phyloP scores from a whole-genome alignment of 53 echinoderm and acorn worm genomes.

The Holothuria leucospilota region DNA sequence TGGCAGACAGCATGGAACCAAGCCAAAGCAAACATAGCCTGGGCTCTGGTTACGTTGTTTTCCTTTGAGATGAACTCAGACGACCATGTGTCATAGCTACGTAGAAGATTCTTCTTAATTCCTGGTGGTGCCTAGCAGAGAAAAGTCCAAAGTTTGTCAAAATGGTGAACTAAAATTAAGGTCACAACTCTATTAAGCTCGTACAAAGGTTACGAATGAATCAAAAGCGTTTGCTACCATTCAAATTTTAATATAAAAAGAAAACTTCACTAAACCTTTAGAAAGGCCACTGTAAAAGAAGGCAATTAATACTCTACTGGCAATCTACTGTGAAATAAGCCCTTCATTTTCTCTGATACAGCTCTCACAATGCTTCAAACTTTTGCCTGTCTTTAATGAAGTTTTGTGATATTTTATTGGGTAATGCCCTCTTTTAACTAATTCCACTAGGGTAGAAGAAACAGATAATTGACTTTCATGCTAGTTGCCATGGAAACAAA shows the following conservation, averaged over 20 bases:
- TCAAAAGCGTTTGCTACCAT: too few relatives aligned
- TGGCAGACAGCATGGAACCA: conserved; percentile 99
- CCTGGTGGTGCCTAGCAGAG: conserved; percentile 87
- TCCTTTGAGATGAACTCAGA: conserved; percentile 90
- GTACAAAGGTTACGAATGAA: too few relatives aligned
- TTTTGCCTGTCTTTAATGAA: too few relatives aligned
- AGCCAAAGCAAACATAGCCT: conserved; percentile 98
- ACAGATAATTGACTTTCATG: neutral
- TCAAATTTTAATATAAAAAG: too few relatives aligned
- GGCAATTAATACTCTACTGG: too few relatives aligned
- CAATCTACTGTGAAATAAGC: too few relatives aligned
- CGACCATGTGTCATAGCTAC: conserved; percentile 97
- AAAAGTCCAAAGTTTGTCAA: neutral
- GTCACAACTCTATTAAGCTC: too few relatives aligned
- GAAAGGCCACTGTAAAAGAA: too few relatives aligned
- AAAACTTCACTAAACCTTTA: too few relatives aligned
- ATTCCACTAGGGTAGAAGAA: neutral
- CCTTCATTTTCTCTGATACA: too few relatives aligned
- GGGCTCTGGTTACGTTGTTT: conserved; percentile 84
- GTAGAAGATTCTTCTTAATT: conserved; percentile 96
- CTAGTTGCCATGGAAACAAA: neutral
- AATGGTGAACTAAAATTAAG: too few relatives aligned
- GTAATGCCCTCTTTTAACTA: neutral
- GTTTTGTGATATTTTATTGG: neutral
- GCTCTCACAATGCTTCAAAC: too few relatives aligned